Evolutionary conservation across 2,113 vertebrate genomes (phyloP).

Genomic region (Corythaixoides concolor): DNA sequence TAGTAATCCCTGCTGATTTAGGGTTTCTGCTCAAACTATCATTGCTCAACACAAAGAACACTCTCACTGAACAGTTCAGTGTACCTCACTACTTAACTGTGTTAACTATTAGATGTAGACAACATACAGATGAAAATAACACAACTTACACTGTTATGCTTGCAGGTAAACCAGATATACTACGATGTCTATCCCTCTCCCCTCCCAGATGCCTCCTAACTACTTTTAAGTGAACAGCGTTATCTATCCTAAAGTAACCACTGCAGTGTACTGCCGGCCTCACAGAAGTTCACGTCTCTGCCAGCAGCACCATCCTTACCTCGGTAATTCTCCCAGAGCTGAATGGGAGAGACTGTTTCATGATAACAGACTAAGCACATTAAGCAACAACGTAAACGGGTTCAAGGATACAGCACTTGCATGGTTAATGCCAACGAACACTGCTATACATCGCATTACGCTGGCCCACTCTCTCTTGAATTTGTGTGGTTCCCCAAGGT

Average conservation of each 20-base stretch:
- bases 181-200: rapidly evolving
- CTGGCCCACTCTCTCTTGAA: conserved; percentile 87
- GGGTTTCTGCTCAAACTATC: neutral
- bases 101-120: neutral
- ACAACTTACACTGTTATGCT: neutral
- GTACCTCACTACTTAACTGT: neutral
- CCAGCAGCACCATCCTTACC: neutral
- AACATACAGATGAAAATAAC: neutral
- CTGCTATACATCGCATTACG: conserved; percentile 83
- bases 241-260: neutral
- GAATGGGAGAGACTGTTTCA: neutral
- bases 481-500: conserved; percentile 84
- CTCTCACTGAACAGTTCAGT: neutral
- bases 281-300: neutral
- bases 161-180: neutral
- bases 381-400: rapidly evolving
- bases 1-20: neutral
- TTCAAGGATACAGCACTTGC: conserved; percentile 85
- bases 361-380: neutral
- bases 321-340: neutral
- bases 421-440: conserved; percentile 85
- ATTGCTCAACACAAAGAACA: neutral
- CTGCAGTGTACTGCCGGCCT: neutral
- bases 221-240: neutral
- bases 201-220: rapidly evolving